Percentiles rank a stretch among this genome's conserved stretches.
phyloP scores from a whole-genome alignment of 1,140 invertebrate species.

The Drosophila murphyi region DNA sequence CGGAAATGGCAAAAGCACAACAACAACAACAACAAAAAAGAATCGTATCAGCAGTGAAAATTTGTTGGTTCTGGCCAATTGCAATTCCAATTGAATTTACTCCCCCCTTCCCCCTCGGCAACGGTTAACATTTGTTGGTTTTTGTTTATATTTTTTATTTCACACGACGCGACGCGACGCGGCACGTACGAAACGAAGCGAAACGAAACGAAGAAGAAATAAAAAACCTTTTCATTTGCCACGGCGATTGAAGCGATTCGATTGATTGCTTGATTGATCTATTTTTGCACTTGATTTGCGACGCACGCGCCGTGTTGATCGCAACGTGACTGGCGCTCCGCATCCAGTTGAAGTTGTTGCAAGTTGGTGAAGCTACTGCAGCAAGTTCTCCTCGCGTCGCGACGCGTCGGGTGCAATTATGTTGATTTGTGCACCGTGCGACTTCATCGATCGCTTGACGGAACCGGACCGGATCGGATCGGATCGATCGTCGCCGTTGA shows the following conservation, averaged over 20 bases:
- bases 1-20: constrained; percentile 47
- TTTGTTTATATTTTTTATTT: constrained; percentile 4
- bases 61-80: constrained; percentile 50
- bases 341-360: constrained; percentile 9
- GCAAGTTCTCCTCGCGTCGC: constrained; percentile 17
- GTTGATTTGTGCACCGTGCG: constrained; percentile 74
- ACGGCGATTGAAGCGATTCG: constrained; percentile 62
- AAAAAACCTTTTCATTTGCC: constrained; percentile 54
- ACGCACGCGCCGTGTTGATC: constrained; percentile 69
- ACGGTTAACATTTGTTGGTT: constrained; percentile 4
- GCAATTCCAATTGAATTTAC: constrained; percentile 57
- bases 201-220: background rate
- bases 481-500: constrained; percentile 38
- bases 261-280: constrained; percentile 83
- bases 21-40: constrained; percentile 26
- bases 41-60: constrained; percentile 64
- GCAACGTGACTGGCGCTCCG: constrained; percentile 77
- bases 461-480: constrained; percentile 14
- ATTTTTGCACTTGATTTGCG: constrained; percentile 83
- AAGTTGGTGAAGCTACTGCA: constrained; percentile 1
- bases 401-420: constrained; percentile 69
- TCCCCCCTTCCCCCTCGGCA: background rate
- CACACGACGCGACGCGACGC: constrained; percentile 15
- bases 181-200: constrained; percentile 33
- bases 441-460: constrained; percentile 51